A percentile compares a stretch with the other conserved stretches of the same genome.
These are phyloP conservation scores for Urosaurus nigricauda DNA, from an alignment of 2,797 vertebrate species.

Conservation along the genomic window DNA sequence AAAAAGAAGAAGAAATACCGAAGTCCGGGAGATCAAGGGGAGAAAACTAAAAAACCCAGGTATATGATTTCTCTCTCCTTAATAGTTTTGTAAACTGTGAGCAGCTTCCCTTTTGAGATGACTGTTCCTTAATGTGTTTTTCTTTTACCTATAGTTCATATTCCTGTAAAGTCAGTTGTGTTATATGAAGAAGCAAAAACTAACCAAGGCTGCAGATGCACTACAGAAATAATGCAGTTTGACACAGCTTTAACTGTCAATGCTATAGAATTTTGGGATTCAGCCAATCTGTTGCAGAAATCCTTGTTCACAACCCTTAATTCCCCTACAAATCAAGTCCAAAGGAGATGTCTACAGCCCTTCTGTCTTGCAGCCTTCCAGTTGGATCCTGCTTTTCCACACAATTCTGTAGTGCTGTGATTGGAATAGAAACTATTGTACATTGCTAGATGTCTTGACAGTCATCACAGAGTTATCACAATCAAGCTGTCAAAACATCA, in stretches of 20 bases:
- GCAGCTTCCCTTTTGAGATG: not conserved
- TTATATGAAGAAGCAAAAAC: not conserved
- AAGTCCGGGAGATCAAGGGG: slow-evolving; percentile 80
- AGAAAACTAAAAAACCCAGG: slow-evolving; percentile 94
- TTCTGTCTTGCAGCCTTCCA: no score
- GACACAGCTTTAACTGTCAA: no score
- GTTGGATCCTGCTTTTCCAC: no score
- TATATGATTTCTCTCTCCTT: slow-evolving; percentile 66
- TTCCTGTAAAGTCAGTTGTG: not conserved
- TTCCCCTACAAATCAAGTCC: no score
- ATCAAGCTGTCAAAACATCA: not conserved
- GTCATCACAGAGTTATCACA: not conserved
- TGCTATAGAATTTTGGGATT: no score
- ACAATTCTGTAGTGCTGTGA: not conserved
- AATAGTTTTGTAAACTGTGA: not conserved
- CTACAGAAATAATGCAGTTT: no score
- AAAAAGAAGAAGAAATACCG: slow-evolving; percentile 92
- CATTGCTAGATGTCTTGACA: not conserved
- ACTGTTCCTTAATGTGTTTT: not conserved
- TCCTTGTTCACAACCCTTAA: no score
- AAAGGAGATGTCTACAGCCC: no score
- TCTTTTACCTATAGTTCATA: not conserved
- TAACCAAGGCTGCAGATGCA: no score
- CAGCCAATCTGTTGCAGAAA: no score
- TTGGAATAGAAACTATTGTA: no score